Conservation (phyloP, 2,113 vertebrate genomes). For the Onychorhynchus coronatus region DNA sequence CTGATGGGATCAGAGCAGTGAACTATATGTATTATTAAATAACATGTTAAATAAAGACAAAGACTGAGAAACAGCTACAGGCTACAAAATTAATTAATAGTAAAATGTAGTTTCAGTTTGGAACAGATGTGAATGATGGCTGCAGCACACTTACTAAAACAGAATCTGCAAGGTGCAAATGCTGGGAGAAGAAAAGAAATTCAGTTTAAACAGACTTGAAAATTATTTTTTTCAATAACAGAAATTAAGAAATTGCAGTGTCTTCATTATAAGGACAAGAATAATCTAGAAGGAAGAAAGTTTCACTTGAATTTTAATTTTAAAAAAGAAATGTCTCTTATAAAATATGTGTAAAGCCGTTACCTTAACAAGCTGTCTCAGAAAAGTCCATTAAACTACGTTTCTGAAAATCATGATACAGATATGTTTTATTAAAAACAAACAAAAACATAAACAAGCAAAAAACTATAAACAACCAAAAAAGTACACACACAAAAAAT, state of each 20-base stretch:
- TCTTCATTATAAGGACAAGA: neutral
- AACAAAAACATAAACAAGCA: neutral
- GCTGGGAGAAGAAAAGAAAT: neutral
- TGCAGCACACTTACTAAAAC: neutral
- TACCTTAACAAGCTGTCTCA: neutral
- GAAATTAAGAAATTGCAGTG: neutral
- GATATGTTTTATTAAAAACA: neutral
- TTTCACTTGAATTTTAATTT: neutral
- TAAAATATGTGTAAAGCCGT: neutral
- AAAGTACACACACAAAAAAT: neutral
- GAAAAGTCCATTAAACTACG: neutral
- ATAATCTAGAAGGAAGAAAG: neutral
- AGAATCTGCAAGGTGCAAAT: neutral
- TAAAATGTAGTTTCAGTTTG: neutral
- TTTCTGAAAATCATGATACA: neutral
- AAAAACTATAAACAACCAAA: neutral
- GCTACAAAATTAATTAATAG: neutral
- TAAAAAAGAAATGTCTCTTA: accelerated
- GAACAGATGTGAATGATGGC: neutral
- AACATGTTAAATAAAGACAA: neutral
- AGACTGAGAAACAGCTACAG: neutral
- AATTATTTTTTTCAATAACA: neutral
- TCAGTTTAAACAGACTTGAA: neutral
- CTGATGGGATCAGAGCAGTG: neutral
- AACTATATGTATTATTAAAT: neutral